Evolutionary conservation across 2,888 invertebrate species (phyloP).

Genomic region (Drosophila sordidapex): DNA sequence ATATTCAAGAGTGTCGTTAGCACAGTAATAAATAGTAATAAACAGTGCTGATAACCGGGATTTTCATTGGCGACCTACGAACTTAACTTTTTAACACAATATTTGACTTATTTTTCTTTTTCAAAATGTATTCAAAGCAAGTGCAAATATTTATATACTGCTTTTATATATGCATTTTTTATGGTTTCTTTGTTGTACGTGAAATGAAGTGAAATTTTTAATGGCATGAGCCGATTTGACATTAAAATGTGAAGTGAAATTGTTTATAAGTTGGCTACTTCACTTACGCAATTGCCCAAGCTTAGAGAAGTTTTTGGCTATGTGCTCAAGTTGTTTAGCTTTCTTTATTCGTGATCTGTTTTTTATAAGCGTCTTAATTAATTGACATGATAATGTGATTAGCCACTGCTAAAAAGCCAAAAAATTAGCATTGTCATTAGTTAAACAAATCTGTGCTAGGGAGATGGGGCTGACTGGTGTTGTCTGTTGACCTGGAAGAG

Average conservation of each 20-base stretch:
- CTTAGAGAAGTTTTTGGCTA: slow-evolving; percentile 22
- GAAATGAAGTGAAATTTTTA: slow-evolving; percentile 41
- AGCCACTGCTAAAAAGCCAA: slow-evolving; percentile 32
- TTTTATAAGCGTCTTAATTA: slow-evolving; percentile 18
- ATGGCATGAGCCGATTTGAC: slow-evolving; percentile 19
- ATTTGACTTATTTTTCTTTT: slow-evolving; percentile 4
- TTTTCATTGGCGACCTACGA: neutral
- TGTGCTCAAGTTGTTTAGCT: slow-evolving; percentile 2
- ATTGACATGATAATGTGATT: slow-evolving; percentile 24
- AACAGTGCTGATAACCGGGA: neutral
- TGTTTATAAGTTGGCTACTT: slow-evolving; percentile 26
- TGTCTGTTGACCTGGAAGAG: slow-evolving; percentile 37
- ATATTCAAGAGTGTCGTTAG: neutral
- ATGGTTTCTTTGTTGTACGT: slow-evolving; percentile 17
- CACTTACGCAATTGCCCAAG: slow-evolving; percentile 6
- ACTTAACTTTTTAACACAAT: neutral
- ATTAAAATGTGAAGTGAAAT: slow-evolving; percentile 41
- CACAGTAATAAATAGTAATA: neutral
- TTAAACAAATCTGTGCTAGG: neutral
- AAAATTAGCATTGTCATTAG: slow-evolving; percentile 33
- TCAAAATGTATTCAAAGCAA: slow-evolving; percentile 12
- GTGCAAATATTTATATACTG: slow-evolving; percentile 24
- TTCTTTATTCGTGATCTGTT: slow-evolving; percentile 3
- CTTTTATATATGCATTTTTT: slow-evolving; percentile 4
- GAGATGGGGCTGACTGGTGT: neutral